These are phyloP conservation scores for Galbula dea DNA, from an alignment of 2,113 vertebrate genomes.

Conservation along the genomic window DNA sequence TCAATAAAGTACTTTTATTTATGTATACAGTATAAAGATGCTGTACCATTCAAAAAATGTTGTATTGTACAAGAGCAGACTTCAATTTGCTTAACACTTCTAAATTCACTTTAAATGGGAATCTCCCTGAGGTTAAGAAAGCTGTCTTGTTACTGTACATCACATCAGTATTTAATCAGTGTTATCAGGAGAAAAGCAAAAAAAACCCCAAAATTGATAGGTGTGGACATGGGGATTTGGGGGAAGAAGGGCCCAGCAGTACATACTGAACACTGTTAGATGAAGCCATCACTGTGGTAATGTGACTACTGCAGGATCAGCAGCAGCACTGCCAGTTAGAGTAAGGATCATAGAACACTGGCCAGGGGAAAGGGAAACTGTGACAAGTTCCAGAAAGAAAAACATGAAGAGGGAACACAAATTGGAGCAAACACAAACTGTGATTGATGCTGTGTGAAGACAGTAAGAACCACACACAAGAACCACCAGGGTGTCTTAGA, in stretches of 20 bases:
- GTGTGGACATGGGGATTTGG: background rate
- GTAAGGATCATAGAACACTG: background rate
- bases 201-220: background rate
- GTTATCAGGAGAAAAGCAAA: background rate
- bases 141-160: background rate
- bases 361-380: fast-evolving
- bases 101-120: background rate
- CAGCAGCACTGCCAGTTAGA: background rate
- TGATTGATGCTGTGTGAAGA: background rate
- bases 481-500: background rate
- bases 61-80: background rate
- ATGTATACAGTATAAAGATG: background rate
- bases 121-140: constrained; percentile 29
- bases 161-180: background rate
- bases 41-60: background rate
- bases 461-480: background rate
- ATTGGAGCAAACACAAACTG: background rate
- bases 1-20: constrained; percentile 53
- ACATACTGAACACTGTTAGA: background rate
- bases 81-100: background rate
- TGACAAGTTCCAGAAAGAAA: background rate
- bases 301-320: background rate
- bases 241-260: background rate
- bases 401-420: background rate
- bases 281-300: background rate